Percentiles rank a stretch among this genome's conserved stretches.
Conservation (phyloP, 2,797 vertebrate genomes). For the Atherinosoma microstoma region DNA sequence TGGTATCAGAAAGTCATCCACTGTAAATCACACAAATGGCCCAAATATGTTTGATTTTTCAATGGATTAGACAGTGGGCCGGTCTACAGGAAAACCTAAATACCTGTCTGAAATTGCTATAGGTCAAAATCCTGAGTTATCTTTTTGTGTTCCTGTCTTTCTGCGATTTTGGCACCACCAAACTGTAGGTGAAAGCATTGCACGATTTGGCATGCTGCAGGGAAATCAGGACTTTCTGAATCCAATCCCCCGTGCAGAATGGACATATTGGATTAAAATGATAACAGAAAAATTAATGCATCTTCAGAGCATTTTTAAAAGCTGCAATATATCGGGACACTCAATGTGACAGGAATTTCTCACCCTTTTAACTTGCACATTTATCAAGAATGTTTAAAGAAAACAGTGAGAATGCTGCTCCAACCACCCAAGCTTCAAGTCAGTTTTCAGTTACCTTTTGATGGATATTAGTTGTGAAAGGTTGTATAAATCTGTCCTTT, state of each 20-base stretch:
- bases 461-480: conserved; percentile 45
- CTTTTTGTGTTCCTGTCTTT: conserved; percentile 36
- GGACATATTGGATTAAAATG: conserved; percentile 71
- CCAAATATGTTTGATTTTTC: conserved; percentile 33
- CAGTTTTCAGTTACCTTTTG: conserved; percentile 38
- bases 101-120: conserved; percentile 35
- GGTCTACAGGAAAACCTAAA: conserved; percentile 33
- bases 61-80: background rate
- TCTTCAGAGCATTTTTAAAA: conserved; percentile 52
- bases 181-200: conserved; percentile 48
- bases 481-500: conserved; percentile 46
- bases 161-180: conserved; percentile 29
- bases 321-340: conserved; percentile 57
- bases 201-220: conserved; percentile 64
- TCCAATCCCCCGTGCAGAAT: conserved; percentile 65
- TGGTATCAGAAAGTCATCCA: conserved; percentile 47
- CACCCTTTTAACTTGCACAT: conserved; percentile 62
- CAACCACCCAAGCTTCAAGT: conserved; percentile 28
- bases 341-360: conserved; percentile 68
- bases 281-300: conserved; percentile 71
- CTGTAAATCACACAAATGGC: conserved; percentile 45
- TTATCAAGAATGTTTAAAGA: conserved; percentile 57
- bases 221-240: conserved; percentile 72
- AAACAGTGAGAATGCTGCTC: conserved; percentile 52
- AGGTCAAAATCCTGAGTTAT: conserved; percentile 47